These are phyloP conservation scores for Yponomeuta cagnagella DNA, from an alignment of 2,888 invertebrate species.

Conservation along the genomic window DNA sequence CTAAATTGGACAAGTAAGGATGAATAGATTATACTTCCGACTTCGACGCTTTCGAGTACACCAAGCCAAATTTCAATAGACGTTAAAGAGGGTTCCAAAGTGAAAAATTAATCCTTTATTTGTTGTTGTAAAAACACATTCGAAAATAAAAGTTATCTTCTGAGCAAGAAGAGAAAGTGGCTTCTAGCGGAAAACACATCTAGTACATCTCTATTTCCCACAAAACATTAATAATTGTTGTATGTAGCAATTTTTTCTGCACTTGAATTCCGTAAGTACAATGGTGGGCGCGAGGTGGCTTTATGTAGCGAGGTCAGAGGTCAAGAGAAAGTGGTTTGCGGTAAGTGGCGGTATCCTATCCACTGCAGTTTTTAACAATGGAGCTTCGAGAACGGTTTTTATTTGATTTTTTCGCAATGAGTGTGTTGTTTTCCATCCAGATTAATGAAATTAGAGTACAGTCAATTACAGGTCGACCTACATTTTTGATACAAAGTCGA, in stretches of 20 bases:
- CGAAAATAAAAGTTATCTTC: too few relatives aligned
- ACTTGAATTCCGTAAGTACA: neutral
- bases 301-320: neutral
- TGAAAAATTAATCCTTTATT: too few relatives aligned
- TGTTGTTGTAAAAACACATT: too few relatives aligned
- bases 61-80: too few relatives aligned
- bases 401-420: neutral
- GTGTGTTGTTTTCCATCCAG: neutral
- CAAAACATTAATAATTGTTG: neutral
- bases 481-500: too few relatives aligned
- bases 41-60: too few relatives aligned
- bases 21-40: too few relatives aligned
- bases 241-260: neutral
- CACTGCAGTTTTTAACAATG: constrained; percentile 3
- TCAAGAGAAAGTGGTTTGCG: neutral
- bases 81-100: too few relatives aligned
- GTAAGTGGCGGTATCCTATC: constrained; percentile 1
- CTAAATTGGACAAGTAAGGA: too few relatives aligned
- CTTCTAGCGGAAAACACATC: neutral
- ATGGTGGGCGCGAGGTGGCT: neutral
- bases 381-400: neutral
- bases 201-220: neutral
- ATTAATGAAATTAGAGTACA: too few relatives aligned
- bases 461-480: too few relatives aligned
- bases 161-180: neutral